Conservation (phyloP, 2,113 vertebrate species). For the Eulemur rufifrons region DNA sequence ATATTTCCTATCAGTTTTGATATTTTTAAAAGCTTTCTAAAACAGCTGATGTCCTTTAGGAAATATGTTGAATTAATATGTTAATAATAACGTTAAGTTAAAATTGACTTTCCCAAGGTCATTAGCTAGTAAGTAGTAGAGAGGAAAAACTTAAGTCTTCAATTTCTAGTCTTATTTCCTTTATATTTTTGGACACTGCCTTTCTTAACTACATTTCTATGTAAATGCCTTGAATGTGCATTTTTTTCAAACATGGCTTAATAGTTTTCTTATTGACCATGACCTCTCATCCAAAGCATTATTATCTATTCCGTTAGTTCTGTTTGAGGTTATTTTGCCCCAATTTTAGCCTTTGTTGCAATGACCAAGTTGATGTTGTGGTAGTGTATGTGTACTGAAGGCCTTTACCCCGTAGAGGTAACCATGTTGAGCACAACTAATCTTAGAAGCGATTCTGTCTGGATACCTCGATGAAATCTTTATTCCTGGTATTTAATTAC, state of each 20-base stretch:
- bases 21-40: background rate
- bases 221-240: background rate
- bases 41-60: background rate
- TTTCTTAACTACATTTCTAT: background rate
- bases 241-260: background rate
- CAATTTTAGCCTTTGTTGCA: background rate
- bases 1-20: background rate
- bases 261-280: background rate
- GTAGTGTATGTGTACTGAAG: fast-evolving
- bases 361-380: background rate
- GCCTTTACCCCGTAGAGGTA: background rate
- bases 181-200: background rate
- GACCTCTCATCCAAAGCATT: background rate
- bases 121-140: background rate
- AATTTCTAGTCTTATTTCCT: background rate
- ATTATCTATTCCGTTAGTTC: background rate
- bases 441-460: background rate
- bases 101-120: background rate
- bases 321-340: background rate
- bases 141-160: background rate
- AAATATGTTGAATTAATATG: background rate
- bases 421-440: background rate
- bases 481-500: background rate
- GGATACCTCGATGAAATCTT: background rate
- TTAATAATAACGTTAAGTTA: background rate